Evolutionary conservation across 2,888 invertebrate species (phyloP).

Genomic region (Polyommatus icarus): DNA sequence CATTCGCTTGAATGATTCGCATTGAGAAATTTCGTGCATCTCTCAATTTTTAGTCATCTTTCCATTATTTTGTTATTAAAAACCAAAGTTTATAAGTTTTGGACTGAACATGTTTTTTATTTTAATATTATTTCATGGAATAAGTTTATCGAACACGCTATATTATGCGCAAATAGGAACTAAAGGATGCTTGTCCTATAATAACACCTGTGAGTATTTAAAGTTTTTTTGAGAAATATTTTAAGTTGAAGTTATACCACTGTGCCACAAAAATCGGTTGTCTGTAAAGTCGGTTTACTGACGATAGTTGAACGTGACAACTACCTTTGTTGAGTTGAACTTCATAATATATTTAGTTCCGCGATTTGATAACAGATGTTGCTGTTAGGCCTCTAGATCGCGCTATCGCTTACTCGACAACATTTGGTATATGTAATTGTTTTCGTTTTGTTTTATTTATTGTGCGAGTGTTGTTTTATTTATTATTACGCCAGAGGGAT

Average conservation of each 20-base stretch:
- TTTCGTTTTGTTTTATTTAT: too few species aligned
- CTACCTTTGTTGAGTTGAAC: too few species aligned
- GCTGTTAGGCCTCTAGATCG: too few species aligned
- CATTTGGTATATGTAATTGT: too few species aligned
- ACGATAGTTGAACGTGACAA: too few species aligned
- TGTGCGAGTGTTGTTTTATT: too few species aligned
- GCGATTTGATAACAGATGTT: too few species aligned
- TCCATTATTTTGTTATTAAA: background rate
- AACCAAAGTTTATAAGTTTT: background rate
- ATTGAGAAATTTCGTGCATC: background rate
- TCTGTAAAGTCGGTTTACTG: too few species aligned
- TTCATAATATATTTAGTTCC: too few species aligned
- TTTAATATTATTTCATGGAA: constrained; percentile 46
- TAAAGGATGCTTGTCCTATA: constrained; percentile 57
- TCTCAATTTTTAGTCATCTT: background rate
- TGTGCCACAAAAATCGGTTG: background rate
- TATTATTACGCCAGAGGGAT: too few species aligned
- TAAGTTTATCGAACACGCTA: constrained; percentile 46
- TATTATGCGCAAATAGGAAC: constrained; percentile 58
- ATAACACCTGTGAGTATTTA: constrained; percentile 63
- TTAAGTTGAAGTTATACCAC: background rate
- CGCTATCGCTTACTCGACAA: too few species aligned
- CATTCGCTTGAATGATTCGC: background rate
- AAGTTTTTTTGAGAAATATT: background rate
- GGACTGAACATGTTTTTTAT: constrained; percentile 19